Base-by-base conservation (phyloP, 2,113 vertebrate species). In the Corythornis cristatus region DNA sequence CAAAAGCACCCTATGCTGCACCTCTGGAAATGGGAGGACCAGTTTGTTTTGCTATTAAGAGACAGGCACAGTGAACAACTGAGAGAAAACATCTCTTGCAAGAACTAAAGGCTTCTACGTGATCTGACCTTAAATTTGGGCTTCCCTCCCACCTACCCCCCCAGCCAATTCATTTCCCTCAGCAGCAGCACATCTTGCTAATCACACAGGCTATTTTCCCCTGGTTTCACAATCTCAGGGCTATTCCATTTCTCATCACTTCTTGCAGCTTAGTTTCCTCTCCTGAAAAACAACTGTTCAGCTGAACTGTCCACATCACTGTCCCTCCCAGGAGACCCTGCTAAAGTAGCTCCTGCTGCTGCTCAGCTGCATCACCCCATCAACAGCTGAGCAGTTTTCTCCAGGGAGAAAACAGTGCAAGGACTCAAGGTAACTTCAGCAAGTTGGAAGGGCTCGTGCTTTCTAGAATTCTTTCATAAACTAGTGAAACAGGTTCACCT, bases 321-420 rank as follows among this genome's bases (percentile, higher is more conserved):
- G 37, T 78, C 61, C 83, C 65, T 45, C n/a, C 40, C 72, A 86
- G 90, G 65, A 77, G 54, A 61, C 22, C n/a, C 45, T 50, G 33
- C 26, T 33, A 43, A 83, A 56, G 33, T 5, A 60, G 57, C 54
- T 86, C 53, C 68, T 61, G 83, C 29, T 75, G 64, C 25, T 31
- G 4, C 57, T 79, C 70, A 83, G 83, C 83, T 62, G 46, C 70
- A 66, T 73, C 35, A 28, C 64, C 87, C 66, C 62, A 65, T 31
- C 50, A 61, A 56, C 11, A 76, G 61, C 3, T 75, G 74, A 96
- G 74, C 89, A 95, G 74, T 78, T 76, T 92, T 83, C 83, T 87
- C 42, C 48, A 78, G 72, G 71, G 56, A 93, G 60, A 72, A 50
- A 80, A 37, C 72, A 90, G 83, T 93, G 77, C 92, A 87, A 81